Percentiles rank a stretch among this genome's conserved stretches.
Evolutionary conservation across 2,888 invertebrate genomes (phyloP).

Genomic region (Thereva unica): DNA sequence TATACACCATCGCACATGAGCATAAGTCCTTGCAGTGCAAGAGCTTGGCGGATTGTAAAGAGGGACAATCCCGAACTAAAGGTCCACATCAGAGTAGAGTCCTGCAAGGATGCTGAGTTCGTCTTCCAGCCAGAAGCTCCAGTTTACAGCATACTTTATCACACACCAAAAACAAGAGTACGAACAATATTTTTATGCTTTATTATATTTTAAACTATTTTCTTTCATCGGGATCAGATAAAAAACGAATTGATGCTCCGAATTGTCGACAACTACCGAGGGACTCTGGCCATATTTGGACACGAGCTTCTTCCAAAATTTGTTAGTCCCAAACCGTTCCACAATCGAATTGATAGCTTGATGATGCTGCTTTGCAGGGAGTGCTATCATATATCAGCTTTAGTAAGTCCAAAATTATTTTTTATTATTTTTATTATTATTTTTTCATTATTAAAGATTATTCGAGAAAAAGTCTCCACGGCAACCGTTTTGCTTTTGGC

Average conservation of each 20-base stretch:
- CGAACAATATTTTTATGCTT: conserved; percentile 37
- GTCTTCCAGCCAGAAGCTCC: conserved; percentile 73
- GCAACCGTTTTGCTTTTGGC: conserved; percentile 74
- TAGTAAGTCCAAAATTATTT: conserved; percentile 60
- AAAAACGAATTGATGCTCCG: conserved; percentile 61
- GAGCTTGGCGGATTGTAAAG: conserved; percentile 60
- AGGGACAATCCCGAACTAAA: conserved; percentile 64
- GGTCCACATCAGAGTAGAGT: conserved; percentile 72
- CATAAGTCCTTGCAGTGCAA: conserved; percentile 60
- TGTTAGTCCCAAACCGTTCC: conserved; percentile 68
- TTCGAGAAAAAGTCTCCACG: conserved; percentile 78
- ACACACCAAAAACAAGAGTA: conserved; percentile 66
- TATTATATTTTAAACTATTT: background rate
- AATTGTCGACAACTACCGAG: conserved; percentile 66
- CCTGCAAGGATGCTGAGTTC: conserved; percentile 63
- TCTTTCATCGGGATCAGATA: conserved; percentile 52
- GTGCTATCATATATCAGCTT: conserved; percentile 69
- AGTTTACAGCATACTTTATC: conserved; percentile 67
- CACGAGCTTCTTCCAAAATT: conserved; percentile 71
- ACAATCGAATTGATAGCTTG: conserved; percentile 70
- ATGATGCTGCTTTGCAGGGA: conserved; percentile 69
- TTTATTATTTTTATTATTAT: background rate
- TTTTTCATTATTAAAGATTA: conserved; percentile 59
- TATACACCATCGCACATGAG: conserved; percentile 65
- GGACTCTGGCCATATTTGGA: conserved; percentile 68